Evolutionary conservation across 2,113 vertebrate genomes (phyloP), one percentile per base, ranked within the genome.

Genomic region (Corvus cornix): DNA sequence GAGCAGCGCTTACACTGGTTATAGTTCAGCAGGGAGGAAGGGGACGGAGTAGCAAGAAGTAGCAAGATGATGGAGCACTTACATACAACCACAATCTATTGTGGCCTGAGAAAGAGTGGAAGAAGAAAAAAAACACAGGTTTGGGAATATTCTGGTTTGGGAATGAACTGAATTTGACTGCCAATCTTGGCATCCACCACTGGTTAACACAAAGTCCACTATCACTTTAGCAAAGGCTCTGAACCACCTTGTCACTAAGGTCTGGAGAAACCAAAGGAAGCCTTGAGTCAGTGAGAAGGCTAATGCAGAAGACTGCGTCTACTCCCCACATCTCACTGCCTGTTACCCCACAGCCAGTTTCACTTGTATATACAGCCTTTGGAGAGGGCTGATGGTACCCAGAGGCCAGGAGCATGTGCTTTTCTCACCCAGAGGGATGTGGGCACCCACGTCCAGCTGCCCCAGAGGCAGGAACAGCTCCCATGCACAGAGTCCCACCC

Each of bases 401-500:
- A 3, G 30, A 31, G 28, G 28, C 44, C 70, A 33, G n/a, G 3
- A 79, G 8, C 22, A 0, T 4, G 7, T 13, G 24, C 19, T 33
- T 60, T 33, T 23, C 22, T 27, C 62, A 44, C 19, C 23, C 48
- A 58, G 20, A 59, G 43, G 23, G 28, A 11, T 31, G 23, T 9
- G 4, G 56, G 20, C 33, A 72, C 16, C 35, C 48, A 13, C 7
- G 22, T 22, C n/a, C 3, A 3, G 26, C 52, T 58, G 31, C 24
- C 69, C n/a, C 37, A 77, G 64, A 43, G 73, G 41, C 9, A 33
- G 28, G 6, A 79, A 48, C 15, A 52, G 7, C 22, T 86, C 26
- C 37, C 2, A 37, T 0, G 0, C 37, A 53, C 1, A 13, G 23
- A 63, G 16, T 7, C 24, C 31, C 26, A 76, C 6, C 6, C 52